phyloP scores from a whole-genome alignment of 2,888 invertebrate genomes.

The Apocheima hispidaria region DNA sequence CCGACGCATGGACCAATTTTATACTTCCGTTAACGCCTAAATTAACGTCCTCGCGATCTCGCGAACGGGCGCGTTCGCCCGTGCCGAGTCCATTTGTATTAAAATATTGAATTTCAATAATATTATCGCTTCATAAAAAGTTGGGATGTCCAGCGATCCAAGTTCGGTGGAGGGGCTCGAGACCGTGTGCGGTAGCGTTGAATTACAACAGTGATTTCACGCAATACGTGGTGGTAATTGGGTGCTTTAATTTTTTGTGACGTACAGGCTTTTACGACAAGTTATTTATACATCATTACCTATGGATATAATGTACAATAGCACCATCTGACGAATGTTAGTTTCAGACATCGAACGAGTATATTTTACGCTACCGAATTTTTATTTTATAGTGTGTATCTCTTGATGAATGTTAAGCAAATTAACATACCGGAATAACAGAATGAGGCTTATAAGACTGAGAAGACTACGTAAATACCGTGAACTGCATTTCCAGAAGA shows the following conservation, averaged over 20 bases:
- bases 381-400: slow-evolving; percentile 44
- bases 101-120: slow-evolving; percentile 60
- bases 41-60: slow-evolving; percentile 73
- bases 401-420: slow-evolving; percentile 47
- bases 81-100: slow-evolving; percentile 74
- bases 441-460: slow-evolving; percentile 82
- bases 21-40: slow-evolving; percentile 76
- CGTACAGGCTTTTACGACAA: slow-evolving; percentile 67
- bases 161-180: slow-evolving; percentile 55
- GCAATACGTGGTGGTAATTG: slow-evolving; percentile 74
- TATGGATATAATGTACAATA: slow-evolving; percentile 62
- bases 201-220: slow-evolving; percentile 58
- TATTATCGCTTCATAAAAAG: slow-evolving; percentile 64
- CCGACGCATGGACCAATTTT: slow-evolving; percentile 81
- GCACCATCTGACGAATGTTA: slow-evolving; percentile 63
- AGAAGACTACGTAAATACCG: slow-evolving; percentile 81
- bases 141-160: slow-evolving; percentile 57
- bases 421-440: slow-evolving; percentile 65
- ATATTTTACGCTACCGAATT: slow-evolving; percentile 29
- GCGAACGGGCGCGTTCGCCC: slow-evolving; percentile 64
- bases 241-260: slow-evolving; percentile 80
- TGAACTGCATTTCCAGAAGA: slow-evolving; percentile 79
- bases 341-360: slow-evolving; percentile 44
- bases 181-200: slow-evolving; percentile 56
- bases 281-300: slow-evolving; percentile 64